Base-by-base conservation (phyloP, 1,140 invertebrate genomes). In the Drosophila dunni region DNA sequence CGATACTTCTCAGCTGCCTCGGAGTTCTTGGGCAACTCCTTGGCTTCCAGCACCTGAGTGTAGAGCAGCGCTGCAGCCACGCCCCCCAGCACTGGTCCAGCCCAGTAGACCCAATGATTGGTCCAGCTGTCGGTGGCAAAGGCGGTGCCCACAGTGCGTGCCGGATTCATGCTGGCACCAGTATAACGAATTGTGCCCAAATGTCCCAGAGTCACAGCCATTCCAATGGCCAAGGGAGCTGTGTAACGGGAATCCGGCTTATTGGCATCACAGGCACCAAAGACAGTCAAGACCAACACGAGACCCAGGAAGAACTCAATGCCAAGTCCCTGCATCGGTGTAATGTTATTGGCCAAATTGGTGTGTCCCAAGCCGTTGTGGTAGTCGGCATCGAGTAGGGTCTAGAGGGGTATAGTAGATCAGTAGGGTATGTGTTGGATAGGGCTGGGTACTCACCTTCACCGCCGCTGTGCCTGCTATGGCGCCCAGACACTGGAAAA, bases 281-380 rank as follows among this genome's bases (percentile, higher is more conserved):
- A 98, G 6, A 98, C 96, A 0, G 97, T 96, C 29, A 98, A 93
- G 1, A 98, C 95, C 51, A 99, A 94, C 4, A 98, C 94, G 83
- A 99, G 96, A 11, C 97, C 97, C 42, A 98, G 95, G 93, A 98
- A 95, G 91, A 98, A 96, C 92, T 99, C 98, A 58, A 98, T 94
- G 24, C 96, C 97, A 79, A 98, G 94, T 2, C 96, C 98, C 93
- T 98, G 97, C 20, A 95, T 93, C 2, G 94, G 92, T 0, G 94
- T 94, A 17, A 97, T 92, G 29, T 94, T 93, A 9, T 69, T 57
- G 38, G 94, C 94, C 33, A 96, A 78, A 0, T 85, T 85, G 0
- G 97, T 96, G 53, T 93, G 91, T 0, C 96, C 96, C 9, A 96
- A 92, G 0, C 92, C 93, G 13, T 93, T 94, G 20, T 94, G 94